phyloP scores from a whole-genome alignment of 2,888 invertebrate genomes.

The Plutella xylostella region DNA sequence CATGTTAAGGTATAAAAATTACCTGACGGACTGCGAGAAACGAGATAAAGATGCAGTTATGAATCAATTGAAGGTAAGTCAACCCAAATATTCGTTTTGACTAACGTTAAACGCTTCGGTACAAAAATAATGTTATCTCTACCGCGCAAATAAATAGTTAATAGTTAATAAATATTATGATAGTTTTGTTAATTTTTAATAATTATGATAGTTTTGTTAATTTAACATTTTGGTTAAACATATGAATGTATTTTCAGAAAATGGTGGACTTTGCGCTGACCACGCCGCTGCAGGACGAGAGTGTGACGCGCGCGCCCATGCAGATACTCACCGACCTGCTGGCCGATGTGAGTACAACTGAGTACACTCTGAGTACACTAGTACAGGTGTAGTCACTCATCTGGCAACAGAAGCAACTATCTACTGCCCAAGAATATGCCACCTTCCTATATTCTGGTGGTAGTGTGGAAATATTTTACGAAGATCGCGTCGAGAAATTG shows the following conservation, averaged over 20 bases:
- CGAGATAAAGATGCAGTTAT: slow-evolving; percentile 80
- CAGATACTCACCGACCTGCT: slow-evolving; percentile 79
- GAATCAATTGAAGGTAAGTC: slow-evolving; percentile 78
- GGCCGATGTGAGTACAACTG: slow-evolving; percentile 60
- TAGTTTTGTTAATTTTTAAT: slow-evolving; percentile 3
- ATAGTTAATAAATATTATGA: no score
- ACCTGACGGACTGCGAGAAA: slow-evolving; percentile 74
- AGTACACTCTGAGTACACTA: no score
- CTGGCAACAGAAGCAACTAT: no score
- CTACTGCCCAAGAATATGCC: no score
- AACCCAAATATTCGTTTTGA: neutral
- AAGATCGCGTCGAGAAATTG: no score
- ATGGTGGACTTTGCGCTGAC: slow-evolving; percentile 81
- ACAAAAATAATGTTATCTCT: neutral
- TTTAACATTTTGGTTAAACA: slow-evolving; percentile 12
- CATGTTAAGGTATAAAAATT: slow-evolving; percentile 78
- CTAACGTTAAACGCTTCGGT: neutral
- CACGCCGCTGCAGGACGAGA: slow-evolving; percentile 82
- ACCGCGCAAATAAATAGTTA: neutral
- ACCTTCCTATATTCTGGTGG: no score
- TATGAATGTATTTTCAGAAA: slow-evolving; percentile 60
- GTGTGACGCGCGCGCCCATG: slow-evolving; percentile 77
- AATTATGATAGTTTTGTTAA: neutral
- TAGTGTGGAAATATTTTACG: no score
- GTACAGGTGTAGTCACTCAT: no score